phyloP scores from a whole-genome alignment of 2,797 vertebrate species.

The Enoplosus armatus region DNA sequence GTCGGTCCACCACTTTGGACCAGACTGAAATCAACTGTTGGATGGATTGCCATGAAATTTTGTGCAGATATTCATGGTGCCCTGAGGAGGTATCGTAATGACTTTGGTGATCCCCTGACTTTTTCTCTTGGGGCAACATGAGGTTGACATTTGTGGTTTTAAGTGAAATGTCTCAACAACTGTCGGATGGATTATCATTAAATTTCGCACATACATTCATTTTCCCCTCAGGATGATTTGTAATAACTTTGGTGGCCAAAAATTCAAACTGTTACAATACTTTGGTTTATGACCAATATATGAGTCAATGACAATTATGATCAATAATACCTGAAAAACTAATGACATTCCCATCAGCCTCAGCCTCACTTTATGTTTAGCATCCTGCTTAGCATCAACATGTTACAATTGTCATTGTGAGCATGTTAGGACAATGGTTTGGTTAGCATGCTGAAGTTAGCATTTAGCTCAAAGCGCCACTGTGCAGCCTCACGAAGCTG shows the following conservation, averaged over 20 bases:
- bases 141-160: neutral
- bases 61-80: neutral
- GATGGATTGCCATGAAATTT: neutral
- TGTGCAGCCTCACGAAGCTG: neutral
- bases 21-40: neutral
- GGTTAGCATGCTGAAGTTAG: neutral
- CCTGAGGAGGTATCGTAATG: neutral
- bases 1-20: neutral
- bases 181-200: neutral
- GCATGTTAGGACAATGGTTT: neutral
- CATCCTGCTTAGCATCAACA: neutral
- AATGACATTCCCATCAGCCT: neutral
- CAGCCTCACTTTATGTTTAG: neutral
- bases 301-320: no score
- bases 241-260: neutral
- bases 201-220: neutral
- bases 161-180: neutral
- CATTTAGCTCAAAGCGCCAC: neutral
- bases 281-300: neutral
- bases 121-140: neutral
- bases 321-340: neutral
- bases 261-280: neutral
- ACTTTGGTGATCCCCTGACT: neutral
- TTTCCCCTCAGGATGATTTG: neutral
- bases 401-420: neutral